phyloP scores from a whole-genome alignment of 2,888 invertebrate species.

The Cyaniris semiargus region DNA sequence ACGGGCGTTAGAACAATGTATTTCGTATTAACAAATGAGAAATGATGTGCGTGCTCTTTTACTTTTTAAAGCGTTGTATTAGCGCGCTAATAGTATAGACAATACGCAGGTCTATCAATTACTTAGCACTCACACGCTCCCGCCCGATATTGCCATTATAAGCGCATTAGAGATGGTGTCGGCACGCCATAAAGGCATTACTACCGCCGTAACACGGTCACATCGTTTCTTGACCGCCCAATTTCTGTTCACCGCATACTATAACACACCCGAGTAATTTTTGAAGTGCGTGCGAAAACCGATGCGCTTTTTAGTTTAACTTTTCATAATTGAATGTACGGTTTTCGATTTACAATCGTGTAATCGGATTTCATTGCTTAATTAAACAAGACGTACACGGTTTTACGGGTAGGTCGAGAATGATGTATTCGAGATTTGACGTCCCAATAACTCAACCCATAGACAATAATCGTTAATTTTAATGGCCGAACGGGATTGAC shows the following conservation, averaged over 20 bases:
- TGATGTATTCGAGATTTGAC: neutral
- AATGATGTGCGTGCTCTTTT: slow-evolving; percentile 18
- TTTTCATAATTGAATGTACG: slow-evolving; percentile 53
- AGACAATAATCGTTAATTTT: neutral
- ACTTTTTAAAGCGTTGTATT: slow-evolving; percentile 49
- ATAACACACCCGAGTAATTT: slow-evolving; percentile 55
- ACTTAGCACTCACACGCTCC: slow-evolving; percentile 67
- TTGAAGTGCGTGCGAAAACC: slow-evolving; percentile 66
- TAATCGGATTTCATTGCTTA: slow-evolving; percentile 43
- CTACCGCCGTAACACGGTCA: slow-evolving; percentile 74
- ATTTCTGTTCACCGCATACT: slow-evolving; percentile 67
- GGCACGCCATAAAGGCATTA: slow-evolving; percentile 75
- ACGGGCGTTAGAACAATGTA: neutral
- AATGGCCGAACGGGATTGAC: neutral
- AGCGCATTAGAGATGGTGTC: slow-evolving; percentile 70
- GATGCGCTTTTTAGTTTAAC: slow-evolving; percentile 51
- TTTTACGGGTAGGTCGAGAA: slow-evolving; percentile 36
- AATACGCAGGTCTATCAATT: slow-evolving; percentile 72
- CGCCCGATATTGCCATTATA: slow-evolving; percentile 72
- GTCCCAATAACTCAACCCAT: neutral
- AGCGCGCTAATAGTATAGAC: slow-evolving; percentile 61
- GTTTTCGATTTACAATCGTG: slow-evolving; percentile 48
- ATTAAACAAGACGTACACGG: slow-evolving; percentile 30
- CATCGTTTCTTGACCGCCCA: slow-evolving; percentile 69
- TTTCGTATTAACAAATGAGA: slow-evolving; percentile 35